A percentile compares a stretch with the other conserved stretches of the same genome.
phyloP scores from a whole-genome alignment of 1,140 invertebrate species.

The Nilaparvata lugens region DNA sequence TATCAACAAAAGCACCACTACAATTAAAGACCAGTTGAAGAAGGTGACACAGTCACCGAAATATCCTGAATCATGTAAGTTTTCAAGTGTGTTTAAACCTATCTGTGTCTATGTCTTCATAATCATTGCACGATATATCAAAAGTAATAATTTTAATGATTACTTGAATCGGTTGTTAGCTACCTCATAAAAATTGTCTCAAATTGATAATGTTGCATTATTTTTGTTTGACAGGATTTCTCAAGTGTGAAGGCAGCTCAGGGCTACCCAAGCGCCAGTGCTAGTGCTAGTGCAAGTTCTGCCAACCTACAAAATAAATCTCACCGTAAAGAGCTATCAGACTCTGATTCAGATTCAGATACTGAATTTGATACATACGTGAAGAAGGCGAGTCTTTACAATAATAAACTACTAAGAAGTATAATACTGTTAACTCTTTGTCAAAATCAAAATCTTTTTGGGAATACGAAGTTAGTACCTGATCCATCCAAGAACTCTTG shows the following conservation, averaged over 20 bases:
- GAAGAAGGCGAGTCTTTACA: conserved; percentile 13
- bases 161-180: no score
- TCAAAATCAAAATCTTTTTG: not conserved
- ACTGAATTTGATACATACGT: conserved; percentile 9
- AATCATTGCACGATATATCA: no score
- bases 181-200: no score
- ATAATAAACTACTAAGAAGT: not conserved
- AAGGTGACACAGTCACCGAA: no score
- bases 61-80: no score
- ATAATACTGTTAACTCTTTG: not conserved
- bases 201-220: no score
- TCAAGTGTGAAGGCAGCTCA: not conserved
- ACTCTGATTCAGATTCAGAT: conserved; percentile 18
- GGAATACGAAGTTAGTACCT: not conserved
- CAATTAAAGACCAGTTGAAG: no score
- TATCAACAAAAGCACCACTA: no score
- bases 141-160: no score
- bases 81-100: no score
- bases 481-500: not conserved
- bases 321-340: not conserved
- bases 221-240: no score
- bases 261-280: not conserved
- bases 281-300: not conserved
- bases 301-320: not conserved
- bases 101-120: no score